Evolutionary conservation across 2,797 vertebrate genomes (phyloP).

Genomic region (Pseudomugil gertrudae): DNA sequence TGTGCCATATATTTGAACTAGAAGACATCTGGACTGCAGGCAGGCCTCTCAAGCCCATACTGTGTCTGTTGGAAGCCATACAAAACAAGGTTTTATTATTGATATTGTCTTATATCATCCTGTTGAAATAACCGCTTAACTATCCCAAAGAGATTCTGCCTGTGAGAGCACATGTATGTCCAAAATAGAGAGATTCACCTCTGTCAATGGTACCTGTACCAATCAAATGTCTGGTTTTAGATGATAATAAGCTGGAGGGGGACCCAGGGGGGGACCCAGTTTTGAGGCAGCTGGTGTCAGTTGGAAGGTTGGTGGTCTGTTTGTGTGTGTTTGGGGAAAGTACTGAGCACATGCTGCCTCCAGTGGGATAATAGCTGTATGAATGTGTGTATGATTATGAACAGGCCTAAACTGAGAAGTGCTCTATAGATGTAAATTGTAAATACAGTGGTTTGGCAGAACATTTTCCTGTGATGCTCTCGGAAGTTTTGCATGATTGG

Average conservation of each 20-base stretch:
- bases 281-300: neutral
- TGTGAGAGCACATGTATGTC: neutral
- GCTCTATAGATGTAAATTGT: too few species aligned
- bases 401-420: too few species aligned
- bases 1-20: neutral
- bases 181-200: neutral
- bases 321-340: neutral
- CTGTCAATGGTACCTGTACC: neutral
- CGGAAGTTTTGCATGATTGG: too few species aligned
- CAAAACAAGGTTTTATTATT: neutral
- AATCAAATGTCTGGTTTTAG: neutral
- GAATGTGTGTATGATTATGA: too few species aligned
- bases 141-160: neutral
- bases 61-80: neutral
- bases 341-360: neutral
- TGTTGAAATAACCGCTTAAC: neutral
- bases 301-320: too few species aligned
- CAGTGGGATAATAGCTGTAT: too few species aligned
- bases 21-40: slow-evolving; percentile 1
- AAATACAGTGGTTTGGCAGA: too few species aligned
- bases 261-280: too few species aligned
- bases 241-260: neutral
- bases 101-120: neutral
- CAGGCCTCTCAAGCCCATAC: neutral
- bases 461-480: too few species aligned